Percentiles rank a stretch among this genome's conserved stretches.
Conservation (phyloP, 2,888 invertebrate genomes). For the Selenia dentaria region DNA sequence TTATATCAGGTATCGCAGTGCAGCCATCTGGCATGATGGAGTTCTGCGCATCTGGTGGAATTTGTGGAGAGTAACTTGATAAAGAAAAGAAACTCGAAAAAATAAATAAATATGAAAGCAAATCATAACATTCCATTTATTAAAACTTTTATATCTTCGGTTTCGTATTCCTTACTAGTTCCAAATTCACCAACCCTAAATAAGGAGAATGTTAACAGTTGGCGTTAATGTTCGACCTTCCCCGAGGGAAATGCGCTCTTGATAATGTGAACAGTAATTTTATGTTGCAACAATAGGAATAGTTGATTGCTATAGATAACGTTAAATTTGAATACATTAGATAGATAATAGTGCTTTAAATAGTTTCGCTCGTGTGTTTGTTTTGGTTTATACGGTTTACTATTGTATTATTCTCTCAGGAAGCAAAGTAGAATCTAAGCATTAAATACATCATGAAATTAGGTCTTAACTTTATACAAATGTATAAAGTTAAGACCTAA, state of each 20-base stretch:
- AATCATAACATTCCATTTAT: too few species aligned
- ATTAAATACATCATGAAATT: too few species aligned
- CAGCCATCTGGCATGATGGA: too few species aligned
- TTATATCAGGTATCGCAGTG: too few species aligned
- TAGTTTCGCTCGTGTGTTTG: constrained; percentile 8
- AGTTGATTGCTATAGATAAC: constrained; percentile 49
- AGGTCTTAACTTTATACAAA: too few species aligned
- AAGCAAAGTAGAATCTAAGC: too few species aligned
- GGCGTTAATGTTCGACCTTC: constrained; percentile 75
- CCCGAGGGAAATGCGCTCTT: constrained; percentile 77
- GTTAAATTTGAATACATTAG: constrained; percentile 45
- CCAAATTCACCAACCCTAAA: constrained; percentile 12
- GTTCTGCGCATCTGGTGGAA: too few species aligned
- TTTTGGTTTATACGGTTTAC: constrained; percentile 14
- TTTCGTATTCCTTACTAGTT: not conserved
- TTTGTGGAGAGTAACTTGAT: too few species aligned
- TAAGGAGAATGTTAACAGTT: constrained; percentile 69
- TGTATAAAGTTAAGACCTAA: too few species aligned
- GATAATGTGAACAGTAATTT: constrained; percentile 76
- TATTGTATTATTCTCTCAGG: constrained; percentile 37
- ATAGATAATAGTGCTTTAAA: constrained; percentile 37
- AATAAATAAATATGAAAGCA: too few species aligned
- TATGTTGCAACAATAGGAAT: constrained; percentile 68
- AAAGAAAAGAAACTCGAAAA: too few species aligned
- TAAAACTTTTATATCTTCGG: too few species aligned